Evolutionary conservation across 2,113 vertebrate genomes (phyloP), one percentile per base, ranked within the genome.

Genomic region (Aplodontia rufa): DNA sequence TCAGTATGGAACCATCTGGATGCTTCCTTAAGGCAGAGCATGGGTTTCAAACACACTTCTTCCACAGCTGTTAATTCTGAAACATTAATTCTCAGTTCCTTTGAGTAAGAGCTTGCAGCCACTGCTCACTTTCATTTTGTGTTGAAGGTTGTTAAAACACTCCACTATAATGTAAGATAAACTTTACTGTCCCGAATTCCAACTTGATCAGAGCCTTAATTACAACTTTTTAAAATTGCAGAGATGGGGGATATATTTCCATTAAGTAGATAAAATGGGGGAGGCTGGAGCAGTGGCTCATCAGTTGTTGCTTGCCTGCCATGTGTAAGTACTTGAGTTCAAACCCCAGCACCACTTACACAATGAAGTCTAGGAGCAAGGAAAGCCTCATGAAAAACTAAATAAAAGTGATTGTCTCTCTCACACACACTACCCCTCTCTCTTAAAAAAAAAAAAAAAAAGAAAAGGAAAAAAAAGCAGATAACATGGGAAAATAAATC

Each of bases 41-140:
- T 30, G 60, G 45, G 51, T 74, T 87, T 95, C 89, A 89, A 91
- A 76, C 58, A 86, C 12, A 20, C 28, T 80, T 66, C 69, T 81
- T 45, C 10, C 35, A 28, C 1, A 55, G 53, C 62, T 91, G 26
- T 8, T 8, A 66, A 58, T 37, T 88, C 62, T 68, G 19, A 64
- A 76, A 79, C 64, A 79, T 86, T 84, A 95, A 87, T 51, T 80
- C 71, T 93, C 51, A 83, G 74, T 64, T 69, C 79, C 87, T 69
- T 24, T 1, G 16, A 71, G 42, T 83, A 60, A 78, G 11, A 87
- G 78, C 26, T 62, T 45, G 78, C 51, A 89, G 81, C 74, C 60
- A 55, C 32, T n/a, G 28, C 45, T 89, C 64, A 83, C 62, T 75
- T 94, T 91, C 83, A 37, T 60, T 95, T 92, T 94, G 87, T 86